A percentile compares a stretch with the other conserved stretches of the same genome.
Evolutionary conservation across 2,888 invertebrate genomes (phyloP).

Genomic region (Trilocha varians): DNA sequence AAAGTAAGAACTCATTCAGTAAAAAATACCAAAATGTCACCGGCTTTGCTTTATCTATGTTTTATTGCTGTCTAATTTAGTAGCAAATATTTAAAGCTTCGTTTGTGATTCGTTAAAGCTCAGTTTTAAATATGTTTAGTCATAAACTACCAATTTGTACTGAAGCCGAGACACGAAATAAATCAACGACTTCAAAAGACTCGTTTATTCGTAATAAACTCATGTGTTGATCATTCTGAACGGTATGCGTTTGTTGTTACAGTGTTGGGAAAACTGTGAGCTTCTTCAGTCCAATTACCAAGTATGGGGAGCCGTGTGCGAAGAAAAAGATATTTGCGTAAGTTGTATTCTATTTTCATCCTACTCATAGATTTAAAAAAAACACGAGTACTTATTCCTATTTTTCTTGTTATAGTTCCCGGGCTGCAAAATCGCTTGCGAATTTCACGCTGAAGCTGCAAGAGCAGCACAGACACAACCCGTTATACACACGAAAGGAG

Average conservation of each 20-base stretch:
- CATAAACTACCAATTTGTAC: constrained; percentile 32
- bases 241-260: constrained; percentile 59
- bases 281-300: constrained; percentile 81
- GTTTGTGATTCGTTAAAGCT: constrained; percentile 22
- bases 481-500: constrained; percentile 80
- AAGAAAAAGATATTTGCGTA: constrained; percentile 81
- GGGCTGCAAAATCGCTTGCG: constrained; percentile 81
- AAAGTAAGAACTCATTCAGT: no score
- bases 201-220: constrained; percentile 32
- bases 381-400: constrained; percentile 4
- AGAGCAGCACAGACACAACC: constrained; percentile 77
- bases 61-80: no score
- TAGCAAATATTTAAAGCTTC: constrained; percentile 7
- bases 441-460: constrained; percentile 77
- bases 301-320: constrained; percentile 81
- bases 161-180: constrained; percentile 32
- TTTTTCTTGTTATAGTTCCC: constrained; percentile 74
- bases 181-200: constrained; percentile 36
- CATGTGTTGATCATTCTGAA: constrained; percentile 25
- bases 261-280: constrained; percentile 86
- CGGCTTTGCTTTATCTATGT: neutral
- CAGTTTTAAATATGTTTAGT: constrained; percentile 33
- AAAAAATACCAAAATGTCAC: no score
- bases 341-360: constrained; percentile 44
- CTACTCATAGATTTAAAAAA: neutral